phyloP scores from a whole-genome alignment of 2,113 vertebrate genomes.

The Jaculus jaculus region DNA sequence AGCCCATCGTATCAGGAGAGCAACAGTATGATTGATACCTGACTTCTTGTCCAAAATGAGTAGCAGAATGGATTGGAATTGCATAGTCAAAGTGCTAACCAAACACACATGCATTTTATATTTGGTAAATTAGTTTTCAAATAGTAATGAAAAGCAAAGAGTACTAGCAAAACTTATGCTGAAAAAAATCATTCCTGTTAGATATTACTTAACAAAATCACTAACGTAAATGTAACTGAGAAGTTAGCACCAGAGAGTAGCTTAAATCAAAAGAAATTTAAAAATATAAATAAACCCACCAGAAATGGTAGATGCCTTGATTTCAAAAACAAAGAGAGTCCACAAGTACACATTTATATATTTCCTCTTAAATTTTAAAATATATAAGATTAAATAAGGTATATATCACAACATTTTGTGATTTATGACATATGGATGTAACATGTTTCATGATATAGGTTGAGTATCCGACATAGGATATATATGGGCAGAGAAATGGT shows the following conservation, averaged over 20 bases:
- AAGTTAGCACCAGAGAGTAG: background rate
- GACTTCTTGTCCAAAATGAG: background rate
- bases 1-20: background rate
- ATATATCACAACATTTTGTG: background rate
- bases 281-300: background rate
- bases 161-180: background rate
- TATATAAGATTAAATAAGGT: background rate
- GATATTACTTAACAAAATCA: conserved; percentile 30
- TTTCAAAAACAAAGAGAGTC: background rate
- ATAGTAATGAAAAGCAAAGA: background rate
- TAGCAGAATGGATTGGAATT: background rate
- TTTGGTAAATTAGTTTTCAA: background rate
- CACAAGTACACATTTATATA: background rate
- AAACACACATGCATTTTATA: background rate
- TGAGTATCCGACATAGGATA: background rate
- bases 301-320: background rate
- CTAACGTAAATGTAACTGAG: conserved; percentile 7
- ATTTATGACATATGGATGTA: background rate
- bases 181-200: background rate
- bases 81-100: background rate
- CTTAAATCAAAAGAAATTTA: background rate
- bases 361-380: background rate
- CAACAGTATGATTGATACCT: background rate
- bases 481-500: no score
- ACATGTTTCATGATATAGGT: background rate